Percentiles rank a stretch among this genome's conserved stretches.
phyloP scores from a whole-genome alignment of 2,113 vertebrate species.

The Pongo pygmaeus region DNA sequence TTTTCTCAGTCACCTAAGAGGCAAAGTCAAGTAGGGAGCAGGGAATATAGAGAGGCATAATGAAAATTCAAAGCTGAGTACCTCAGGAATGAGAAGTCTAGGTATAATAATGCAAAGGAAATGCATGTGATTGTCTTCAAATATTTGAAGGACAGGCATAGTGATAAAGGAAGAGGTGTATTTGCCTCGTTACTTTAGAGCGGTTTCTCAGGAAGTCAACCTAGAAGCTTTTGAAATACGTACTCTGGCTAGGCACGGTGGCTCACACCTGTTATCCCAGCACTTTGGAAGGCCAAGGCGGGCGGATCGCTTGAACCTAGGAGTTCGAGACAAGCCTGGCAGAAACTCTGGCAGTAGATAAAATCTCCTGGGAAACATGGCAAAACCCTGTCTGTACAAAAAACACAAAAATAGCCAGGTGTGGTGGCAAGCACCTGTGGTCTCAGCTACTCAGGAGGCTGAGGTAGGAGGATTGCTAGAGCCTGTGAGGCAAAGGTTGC shows the following conservation, averaged over 20 bases:
- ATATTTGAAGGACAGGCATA: background rate
- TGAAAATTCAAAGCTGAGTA: background rate
- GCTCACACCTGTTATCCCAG: too few relatives aligned
- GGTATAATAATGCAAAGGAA: background rate
- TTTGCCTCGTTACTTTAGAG: background rate
- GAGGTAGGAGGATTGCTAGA: too few relatives aligned
- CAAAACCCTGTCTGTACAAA: too few relatives aligned
- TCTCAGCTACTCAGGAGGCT: too few relatives aligned
- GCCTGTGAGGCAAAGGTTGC: too few relatives aligned
- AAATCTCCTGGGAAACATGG: too few relatives aligned
- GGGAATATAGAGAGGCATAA: background rate
- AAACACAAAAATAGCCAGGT: too few relatives aligned
- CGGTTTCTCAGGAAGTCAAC: constrained; percentile 5
- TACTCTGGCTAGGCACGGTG: background rate
- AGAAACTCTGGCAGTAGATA: too few relatives aligned
- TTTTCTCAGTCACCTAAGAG: background rate
- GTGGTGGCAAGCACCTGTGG: too few relatives aligned
- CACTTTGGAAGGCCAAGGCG: too few relatives aligned
- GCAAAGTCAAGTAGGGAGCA: background rate
- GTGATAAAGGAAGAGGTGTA: background rate
- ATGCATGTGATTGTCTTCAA: background rate
- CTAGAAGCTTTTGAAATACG: background rate
- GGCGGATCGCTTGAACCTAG: too few relatives aligned
- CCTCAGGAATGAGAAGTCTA: background rate
- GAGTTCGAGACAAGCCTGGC: too few relatives aligned